Evolutionary conservation across 2,888 invertebrate species (phyloP), one percentile per base, ranked within the genome.

Genomic region (Acleris sparsana): DNA sequence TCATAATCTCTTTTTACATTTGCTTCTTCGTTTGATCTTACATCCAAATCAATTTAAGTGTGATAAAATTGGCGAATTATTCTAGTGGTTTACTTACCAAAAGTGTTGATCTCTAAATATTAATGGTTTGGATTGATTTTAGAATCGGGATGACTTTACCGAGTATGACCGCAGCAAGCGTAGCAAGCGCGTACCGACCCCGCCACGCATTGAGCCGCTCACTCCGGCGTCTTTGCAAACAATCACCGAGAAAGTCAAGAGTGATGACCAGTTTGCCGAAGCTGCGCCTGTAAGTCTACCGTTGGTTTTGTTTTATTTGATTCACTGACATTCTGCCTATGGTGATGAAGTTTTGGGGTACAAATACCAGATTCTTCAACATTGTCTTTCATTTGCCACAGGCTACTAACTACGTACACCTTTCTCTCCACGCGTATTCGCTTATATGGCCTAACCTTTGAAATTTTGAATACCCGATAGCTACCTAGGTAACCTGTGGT

Each of bases 131-230:
- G 3, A 9, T 48, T 49, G 17, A 53, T 72, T 63, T 5, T 85
- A 96, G 94, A 98, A 98, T 5, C 93, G 97, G 39, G 98, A 98
- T 76, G 98, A 98, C 85, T 97, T 97, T 79, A 96, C 96, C 72
- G 98, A 99, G 82, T 97, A 95, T 94, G 98, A 98, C 83, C 96
- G 95, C 73, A 70, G 65, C 39, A 95, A 96, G 71, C 95, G 96
- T 63, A 96, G 96, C 64, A 96, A 96, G 79, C 94, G 96, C 11
- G 96, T 96, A 0, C 95, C 96, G 6, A 97, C 98, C 0, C 97
- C 97, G 3, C 97, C 96, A 0, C 96, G 97, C 3, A 95, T 97
- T 44, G 96, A 96, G 39, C 97, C 97, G 77, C 98, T 96, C 83
- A 96, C 96, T 1, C 96, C 97, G 62, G 66, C 74, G 0, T 75